phyloP scores from a whole-genome alignment of 2,888 invertebrate genomes.

The Dendrolimus houi region DNA sequence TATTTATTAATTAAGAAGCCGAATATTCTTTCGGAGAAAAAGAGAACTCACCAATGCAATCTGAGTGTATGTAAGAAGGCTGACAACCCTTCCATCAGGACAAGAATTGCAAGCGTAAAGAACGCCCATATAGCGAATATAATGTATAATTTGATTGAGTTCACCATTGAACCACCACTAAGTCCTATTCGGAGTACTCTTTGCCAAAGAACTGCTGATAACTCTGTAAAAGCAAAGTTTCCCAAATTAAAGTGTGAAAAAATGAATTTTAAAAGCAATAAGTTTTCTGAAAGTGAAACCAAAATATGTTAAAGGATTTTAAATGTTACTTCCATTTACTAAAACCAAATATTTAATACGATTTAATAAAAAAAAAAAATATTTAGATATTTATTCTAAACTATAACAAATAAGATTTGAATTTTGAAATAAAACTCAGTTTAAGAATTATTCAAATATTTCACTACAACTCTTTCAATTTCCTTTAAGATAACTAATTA shows the following conservation, averaged over 20 bases:
- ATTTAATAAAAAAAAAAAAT: too few relatives aligned
- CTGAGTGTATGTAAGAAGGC: conserved; percentile 93
- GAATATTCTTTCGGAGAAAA: too few relatives aligned
- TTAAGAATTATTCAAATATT: too few relatives aligned
- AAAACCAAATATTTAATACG: too few relatives aligned
- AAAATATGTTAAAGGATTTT: too few relatives aligned
- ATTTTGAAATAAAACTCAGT: too few relatives aligned
- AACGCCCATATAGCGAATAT: conserved; percentile 87
- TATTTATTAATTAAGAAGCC: too few relatives aligned
- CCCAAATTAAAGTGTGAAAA: background rate
- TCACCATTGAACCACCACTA: conserved; percentile 24
- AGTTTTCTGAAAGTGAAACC: background rate
- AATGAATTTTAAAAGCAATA: background rate
- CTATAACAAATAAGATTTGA: too few relatives aligned
- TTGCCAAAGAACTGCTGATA: conserved; percentile 88
- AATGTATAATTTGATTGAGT: conserved; percentile 72
- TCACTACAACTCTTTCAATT: too few relatives aligned
- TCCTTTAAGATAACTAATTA: too few relatives aligned
- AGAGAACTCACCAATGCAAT: conserved; percentile 84
- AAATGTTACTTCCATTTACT: too few relatives aligned
- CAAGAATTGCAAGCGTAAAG: conserved; percentile 88
- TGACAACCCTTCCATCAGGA: conserved; percentile 93
- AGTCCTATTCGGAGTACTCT: conserved; percentile 79
- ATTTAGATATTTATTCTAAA: too few relatives aligned
- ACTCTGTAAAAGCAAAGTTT: conserved; percentile 62